Evolutionary conservation across 92 coral and sea anemone species (phyloP).

Genomic region (Ricordea florida): DNA sequence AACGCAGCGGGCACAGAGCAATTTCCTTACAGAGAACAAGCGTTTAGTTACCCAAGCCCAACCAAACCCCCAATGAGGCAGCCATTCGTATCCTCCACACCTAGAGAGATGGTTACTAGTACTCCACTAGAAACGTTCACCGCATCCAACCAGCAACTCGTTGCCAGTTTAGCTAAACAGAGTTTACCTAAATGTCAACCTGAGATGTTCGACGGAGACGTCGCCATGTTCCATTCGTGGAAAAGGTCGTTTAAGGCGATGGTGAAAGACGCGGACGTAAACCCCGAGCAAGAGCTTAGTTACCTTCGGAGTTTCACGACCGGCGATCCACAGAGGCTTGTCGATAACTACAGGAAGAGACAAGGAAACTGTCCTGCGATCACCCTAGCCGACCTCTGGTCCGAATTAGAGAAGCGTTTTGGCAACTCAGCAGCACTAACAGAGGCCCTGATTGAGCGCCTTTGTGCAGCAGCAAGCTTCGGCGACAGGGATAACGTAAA

Average conservation of each 20-base stretch:
- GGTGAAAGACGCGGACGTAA: too few species aligned
- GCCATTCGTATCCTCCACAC: not conserved
- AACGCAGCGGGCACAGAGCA: too few species aligned
- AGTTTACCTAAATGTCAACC: conserved; percentile 30
- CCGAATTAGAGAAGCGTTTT: conserved; percentile 8
- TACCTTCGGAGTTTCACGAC: conserved; percentile 2
- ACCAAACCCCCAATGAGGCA: not conserved
- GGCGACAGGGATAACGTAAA: too few species aligned
- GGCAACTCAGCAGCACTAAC: conserved; percentile 11
- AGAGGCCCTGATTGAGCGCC: not conserved
- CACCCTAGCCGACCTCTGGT: conserved; percentile 8
- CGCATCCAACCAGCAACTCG: conserved; percentile 3
- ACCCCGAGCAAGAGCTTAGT: conserved; percentile 1
- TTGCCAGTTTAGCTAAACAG: conserved; percentile 16
- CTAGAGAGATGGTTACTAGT: too few species aligned
- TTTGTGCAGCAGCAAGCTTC: too few species aligned
- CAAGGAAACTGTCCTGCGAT: not conserved
- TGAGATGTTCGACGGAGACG: conserved; percentile 15
- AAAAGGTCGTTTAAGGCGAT: conserved; percentile 18
- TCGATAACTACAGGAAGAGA: conserved; percentile 21
- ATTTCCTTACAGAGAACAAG: too few species aligned
- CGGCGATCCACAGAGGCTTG: not conserved
- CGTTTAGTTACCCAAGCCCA: too few species aligned
- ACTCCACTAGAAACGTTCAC: not conserved
- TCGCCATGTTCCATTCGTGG: conserved; percentile 14